Evolutionary conservation across 2,888 invertebrate species (phyloP).

Genomic region (Eristalis intricaria): DNA sequence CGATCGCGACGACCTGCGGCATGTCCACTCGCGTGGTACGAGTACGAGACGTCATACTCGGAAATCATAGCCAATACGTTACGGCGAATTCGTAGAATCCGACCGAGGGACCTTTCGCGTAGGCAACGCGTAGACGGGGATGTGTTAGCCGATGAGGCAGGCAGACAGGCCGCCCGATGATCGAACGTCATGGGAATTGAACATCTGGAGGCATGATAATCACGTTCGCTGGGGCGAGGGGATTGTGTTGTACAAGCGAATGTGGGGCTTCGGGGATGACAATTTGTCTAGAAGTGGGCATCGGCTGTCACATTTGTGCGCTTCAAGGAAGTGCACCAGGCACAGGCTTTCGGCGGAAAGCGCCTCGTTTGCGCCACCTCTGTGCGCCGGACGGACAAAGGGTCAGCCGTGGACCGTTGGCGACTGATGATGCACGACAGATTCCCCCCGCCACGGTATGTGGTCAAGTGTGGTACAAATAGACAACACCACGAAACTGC

Average conservation of each 20-base stretch:
- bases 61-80: slow-evolving; percentile 50
- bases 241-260: not conserved
- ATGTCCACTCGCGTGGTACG: not conserved
- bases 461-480: slow-evolving; percentile 9
- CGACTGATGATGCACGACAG: slow-evolving; percentile 26
- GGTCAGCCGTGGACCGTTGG: slow-evolving; percentile 46
- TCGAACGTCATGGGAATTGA: slow-evolving; percentile 52
- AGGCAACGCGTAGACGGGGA: slow-evolving; percentile 34
- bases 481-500: not conserved
- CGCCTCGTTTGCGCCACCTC: slow-evolving; percentile 15
- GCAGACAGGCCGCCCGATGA: slow-evolving; percentile 22
- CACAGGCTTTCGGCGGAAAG: not conserved
- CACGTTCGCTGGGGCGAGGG: not conserved
- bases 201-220: slow-evolving; percentile 49
- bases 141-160: slow-evolving; percentile 30
- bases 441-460: slow-evolving; percentile 1
- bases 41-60: slow-evolving; percentile 61
- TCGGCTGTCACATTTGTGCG: not conserved
- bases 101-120: slow-evolving; percentile 15
- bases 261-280: not conserved
- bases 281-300: not conserved
- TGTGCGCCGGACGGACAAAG: slow-evolving; percentile 13
- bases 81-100: slow-evolving; percentile 45
- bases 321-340: not conserved
- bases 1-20: slow-evolving; percentile 17